Evolutionary conservation across 1,140 invertebrate genomes (phyloP).

Genomic region (Drosophila pallidifrons): DNA sequence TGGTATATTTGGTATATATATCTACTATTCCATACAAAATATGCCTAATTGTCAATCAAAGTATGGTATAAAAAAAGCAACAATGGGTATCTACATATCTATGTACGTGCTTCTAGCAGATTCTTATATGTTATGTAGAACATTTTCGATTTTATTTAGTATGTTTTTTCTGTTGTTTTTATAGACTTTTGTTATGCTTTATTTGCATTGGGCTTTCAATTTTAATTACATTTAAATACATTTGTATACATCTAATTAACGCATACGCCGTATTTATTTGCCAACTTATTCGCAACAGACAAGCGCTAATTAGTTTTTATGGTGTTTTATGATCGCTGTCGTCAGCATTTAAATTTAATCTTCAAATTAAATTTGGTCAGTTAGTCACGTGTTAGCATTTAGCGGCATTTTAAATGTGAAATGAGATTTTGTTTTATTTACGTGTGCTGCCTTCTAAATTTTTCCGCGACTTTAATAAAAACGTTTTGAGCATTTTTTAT

Average conservation of each 20-base stretch:
- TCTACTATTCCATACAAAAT: too few species aligned
- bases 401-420: constrained; percentile 47
- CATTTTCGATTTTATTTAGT: not conserved
- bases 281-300: constrained; percentile 2
- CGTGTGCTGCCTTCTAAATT: constrained; percentile 56
- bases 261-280: constrained; percentile 1
- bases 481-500: not conserved
- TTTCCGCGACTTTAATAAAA: constrained; percentile 23
- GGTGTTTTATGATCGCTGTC: constrained; percentile 48
- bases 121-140: not conserved
- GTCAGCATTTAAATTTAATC: constrained; percentile 39
- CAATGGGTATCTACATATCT: constrained; percentile 3
- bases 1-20: too few species aligned
- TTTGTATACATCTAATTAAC: constrained; percentile 9
- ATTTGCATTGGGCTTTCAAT: constrained; percentile 16
- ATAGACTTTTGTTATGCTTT: constrained; percentile 19
- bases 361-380: constrained; percentile 30
- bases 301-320: constrained; percentile 61
- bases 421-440: constrained; percentile 49
- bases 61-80: not conserved
- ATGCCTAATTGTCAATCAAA: too few species aligned
- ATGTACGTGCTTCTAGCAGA: too few species aligned
- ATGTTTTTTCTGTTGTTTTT: constrained; percentile 13
- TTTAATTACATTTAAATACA: constrained; percentile 53
- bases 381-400: constrained; percentile 68